Percentiles rank a stretch among this genome's conserved stretches.
Evolutionary conservation across 2,797 vertebrate genomes (phyloP).

Genomic region (Myotis pilosus): DNA sequence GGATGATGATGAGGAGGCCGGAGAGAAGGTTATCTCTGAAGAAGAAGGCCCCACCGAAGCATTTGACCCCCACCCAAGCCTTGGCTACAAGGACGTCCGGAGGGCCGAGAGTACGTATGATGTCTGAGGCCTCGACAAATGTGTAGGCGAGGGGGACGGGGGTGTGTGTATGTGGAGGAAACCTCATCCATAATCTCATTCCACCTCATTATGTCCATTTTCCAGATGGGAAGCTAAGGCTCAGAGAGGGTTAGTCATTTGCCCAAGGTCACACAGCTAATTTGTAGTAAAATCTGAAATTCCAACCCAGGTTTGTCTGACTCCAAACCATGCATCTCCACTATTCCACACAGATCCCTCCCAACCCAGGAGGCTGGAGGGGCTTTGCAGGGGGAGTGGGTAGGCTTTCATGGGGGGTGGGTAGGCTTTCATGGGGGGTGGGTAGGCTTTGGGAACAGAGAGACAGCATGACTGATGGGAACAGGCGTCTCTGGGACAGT

Average conservation of each 20-base stretch:
- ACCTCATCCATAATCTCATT: not conserved
- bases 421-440: too few relatives aligned
- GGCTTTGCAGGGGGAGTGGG: too few relatives aligned
- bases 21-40: conserved; percentile 50
- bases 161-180: not conserved
- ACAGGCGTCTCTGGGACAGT: not conserved
- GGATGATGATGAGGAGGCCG: conserved; percentile 16
- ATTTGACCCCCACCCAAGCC: conserved; percentile 59
- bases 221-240: not conserved
- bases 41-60: conserved; percentile 76
- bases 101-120: conserved; percentile 78
- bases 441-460: not conserved
- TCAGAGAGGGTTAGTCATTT: conserved; percentile 13
- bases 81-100: conserved; percentile 78
- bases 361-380: not conserved
- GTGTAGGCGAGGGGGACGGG: accelerated
- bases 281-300: not conserved
- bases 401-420: too few relatives aligned
- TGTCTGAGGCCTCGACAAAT: not conserved
- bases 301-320: not conserved
- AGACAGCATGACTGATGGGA: not conserved
- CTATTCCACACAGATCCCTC: not conserved
- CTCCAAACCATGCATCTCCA: not conserved
- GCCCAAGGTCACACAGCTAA: not conserved
- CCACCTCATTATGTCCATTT: not conserved